A percentile compares a stretch with the other conserved stretches of the same genome.
Conservation (phyloP, 2,113 vertebrate species). For the Murina feae region DNA sequence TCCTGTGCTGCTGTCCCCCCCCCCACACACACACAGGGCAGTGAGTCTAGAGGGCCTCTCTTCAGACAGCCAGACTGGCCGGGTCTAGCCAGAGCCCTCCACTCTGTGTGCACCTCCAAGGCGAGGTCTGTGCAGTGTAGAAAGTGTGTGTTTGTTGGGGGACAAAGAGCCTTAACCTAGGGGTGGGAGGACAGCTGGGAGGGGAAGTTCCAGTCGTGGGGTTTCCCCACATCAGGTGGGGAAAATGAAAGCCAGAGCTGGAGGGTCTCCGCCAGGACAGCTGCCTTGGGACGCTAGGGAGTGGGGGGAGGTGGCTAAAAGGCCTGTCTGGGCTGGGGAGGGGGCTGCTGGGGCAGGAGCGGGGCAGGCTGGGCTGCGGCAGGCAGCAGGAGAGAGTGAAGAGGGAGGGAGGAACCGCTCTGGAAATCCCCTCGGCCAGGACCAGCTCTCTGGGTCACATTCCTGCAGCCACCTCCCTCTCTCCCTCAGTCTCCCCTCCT, state of each 20-base stretch:
- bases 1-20: neutral
- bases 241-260: constrained; percentile 48
- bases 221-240: constrained; percentile 70
- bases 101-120: neutral
- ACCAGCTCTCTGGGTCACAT: constrained; percentile 73
- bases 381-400: neutral
- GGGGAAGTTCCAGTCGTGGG: constrained; percentile 70
- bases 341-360: constrained; percentile 3
- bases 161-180: neutral
- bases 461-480: constrained; percentile 74
- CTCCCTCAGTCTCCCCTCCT: constrained; percentile 62
- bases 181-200: neutral
- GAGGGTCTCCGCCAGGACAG: constrained; percentile 25
- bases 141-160: neutral
- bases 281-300: neutral
- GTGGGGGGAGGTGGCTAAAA: neutral
- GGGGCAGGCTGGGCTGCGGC: neutral
- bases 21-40: no score
- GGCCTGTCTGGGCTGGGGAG: neutral
- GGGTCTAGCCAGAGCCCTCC: neutral
- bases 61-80: neutral
- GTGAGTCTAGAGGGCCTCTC: neutral
- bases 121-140: neutral
- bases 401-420: constrained; percentile 43
- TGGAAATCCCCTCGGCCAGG: constrained; percentile 69